Evolutionary conservation across 1,140 invertebrate species (phyloP), one percentile per base, ranked within the genome.

Genomic region (Cepaea nemoralis): DNA sequence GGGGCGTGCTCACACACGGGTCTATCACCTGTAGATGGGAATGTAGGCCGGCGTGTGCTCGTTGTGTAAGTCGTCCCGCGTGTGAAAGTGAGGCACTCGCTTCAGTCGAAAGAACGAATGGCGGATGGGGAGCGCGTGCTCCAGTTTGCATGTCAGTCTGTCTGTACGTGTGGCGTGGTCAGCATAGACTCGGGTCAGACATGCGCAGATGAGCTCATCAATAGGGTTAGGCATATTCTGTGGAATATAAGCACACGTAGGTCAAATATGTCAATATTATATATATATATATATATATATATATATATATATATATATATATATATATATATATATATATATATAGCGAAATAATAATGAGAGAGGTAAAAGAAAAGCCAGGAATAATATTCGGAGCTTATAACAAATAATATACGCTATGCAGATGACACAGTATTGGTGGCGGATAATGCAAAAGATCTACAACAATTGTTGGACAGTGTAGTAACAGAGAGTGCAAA

Each of bases 81-180:
- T 80, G 39, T 82, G 77, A 40, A 85, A 85, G 35, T 83, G 80
- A 1, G 84, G 84, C n/a, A 85, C 84, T 48, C 84, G 70, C 75
- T 82, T 85, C 2, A 85, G 74, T 40, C 76, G 71, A 70, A 82
- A 85, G 63, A 83, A 85, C 16, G 80, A 75, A 40, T 85, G 82
- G 31, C 82, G 50, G 35, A 85, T 74, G 24, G 84, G 82, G 27
- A 85, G 79, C 14, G 81, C 74, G 48, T 82, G 76, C 70, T 85
- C 84, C 74, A 85, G 69, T 37, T 82, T 77, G 70, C 84, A 85
- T 27, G 84, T 76, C 14, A 76, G 59, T 31, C 73, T 31, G 45
- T 76, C 63, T n/a, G 74, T 69, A 10, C 67, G 35, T 35, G 45
- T 12, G n/a, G 45, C 33, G 33, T 82, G 80, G 39, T 50, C 63